A percentile compares a stretch with the other conserved stretches of the same genome.
Conservation (phyloP, 2,888 invertebrate species). For the Kryphioiulus occultus region DNA sequence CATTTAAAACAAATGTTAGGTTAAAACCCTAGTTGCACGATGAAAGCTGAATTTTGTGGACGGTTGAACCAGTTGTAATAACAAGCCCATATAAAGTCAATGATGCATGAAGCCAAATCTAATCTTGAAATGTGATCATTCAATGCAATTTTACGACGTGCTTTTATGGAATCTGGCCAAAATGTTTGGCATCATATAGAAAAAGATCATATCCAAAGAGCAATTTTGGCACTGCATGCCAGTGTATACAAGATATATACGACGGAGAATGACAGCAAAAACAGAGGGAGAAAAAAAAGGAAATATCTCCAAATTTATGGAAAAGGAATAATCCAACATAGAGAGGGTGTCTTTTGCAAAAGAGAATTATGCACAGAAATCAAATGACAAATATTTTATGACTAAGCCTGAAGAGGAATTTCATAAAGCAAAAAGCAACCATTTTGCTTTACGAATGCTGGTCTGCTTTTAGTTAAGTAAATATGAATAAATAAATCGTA, state of each 20-base stretch:
- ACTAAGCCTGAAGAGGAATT: background rate
- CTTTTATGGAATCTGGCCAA: constrained; percentile 51
- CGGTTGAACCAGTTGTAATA: constrained; percentile 48
- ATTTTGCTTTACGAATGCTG: too few relatives aligned
- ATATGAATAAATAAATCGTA: too few relatives aligned
- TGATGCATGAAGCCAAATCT: constrained; percentile 51
- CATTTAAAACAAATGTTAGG: constrained; percentile 45
- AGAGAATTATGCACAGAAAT: background rate
- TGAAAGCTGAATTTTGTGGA: constrained; percentile 44
- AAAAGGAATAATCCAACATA: constrained; percentile 44
- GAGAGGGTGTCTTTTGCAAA: background rate
- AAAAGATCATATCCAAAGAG: constrained; percentile 41
- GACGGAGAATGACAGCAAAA: constrained; percentile 13
- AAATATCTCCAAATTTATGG: constrained; percentile 14
- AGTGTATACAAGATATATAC: constrained; percentile 33
- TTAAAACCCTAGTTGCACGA: constrained; percentile 44
- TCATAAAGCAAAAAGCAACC: too few relatives aligned
- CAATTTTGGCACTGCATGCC: constrained; percentile 39
- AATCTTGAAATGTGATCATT: constrained; percentile 52
- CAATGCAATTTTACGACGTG: constrained; percentile 51
- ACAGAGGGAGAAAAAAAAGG: background rate
- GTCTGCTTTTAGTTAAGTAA: too few relatives aligned
- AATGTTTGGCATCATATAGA: constrained; percentile 45
- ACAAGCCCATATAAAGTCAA: constrained; percentile 48
- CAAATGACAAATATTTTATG: background rate